These are phyloP conservation scores for Teleogryllus oceanicus DNA, from an alignment of 2,888 invertebrate species.

Conservation along the genomic window DNA sequence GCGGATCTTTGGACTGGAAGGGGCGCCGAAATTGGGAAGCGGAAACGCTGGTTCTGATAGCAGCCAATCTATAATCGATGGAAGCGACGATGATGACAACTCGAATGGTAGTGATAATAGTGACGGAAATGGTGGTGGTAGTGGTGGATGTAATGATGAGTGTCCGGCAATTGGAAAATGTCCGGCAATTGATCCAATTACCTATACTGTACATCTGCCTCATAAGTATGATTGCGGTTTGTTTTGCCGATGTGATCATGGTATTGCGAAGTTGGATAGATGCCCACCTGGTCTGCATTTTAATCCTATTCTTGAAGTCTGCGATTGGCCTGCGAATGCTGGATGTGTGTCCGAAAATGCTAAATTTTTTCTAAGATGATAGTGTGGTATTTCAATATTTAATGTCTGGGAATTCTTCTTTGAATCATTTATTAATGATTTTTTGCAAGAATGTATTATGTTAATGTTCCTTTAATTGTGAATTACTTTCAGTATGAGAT, in stretches of 20 bases:
- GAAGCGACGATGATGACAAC: not conserved
- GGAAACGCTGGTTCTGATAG: not conserved
- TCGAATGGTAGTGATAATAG: not conserved
- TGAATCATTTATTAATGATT: too few species aligned
- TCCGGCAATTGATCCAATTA: slow-evolving; percentile 22
- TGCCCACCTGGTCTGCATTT: slow-evolving; percentile 40
- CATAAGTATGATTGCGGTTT: slow-evolving; percentile 25
- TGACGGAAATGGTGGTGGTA: not conserved
- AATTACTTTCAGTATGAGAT: too few species aligned
- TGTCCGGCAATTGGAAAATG: slow-evolving; percentile 23
- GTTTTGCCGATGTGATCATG: slow-evolving; percentile 40
- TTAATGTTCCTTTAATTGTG: too few species aligned
- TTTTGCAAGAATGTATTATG: too few species aligned
- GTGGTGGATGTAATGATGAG: not conserved
- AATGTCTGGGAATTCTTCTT: too few species aligned
- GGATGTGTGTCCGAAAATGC: slow-evolving; percentile 31
- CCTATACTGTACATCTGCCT: slow-evolving; percentile 28
- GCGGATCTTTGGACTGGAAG: not conserved
- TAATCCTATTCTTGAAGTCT: slow-evolving; percentile 38
- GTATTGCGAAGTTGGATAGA: slow-evolving; percentile 36
- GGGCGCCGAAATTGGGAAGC: not conserved
- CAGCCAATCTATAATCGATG: not conserved
- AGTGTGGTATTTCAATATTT: too few species aligned
- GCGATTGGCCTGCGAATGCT: slow-evolving; percentile 39
- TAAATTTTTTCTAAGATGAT: not conserved